Evolutionary conservation across 2,113 vertebrate genomes (phyloP).

Genomic region (Glaucidium brasilianum): DNA sequence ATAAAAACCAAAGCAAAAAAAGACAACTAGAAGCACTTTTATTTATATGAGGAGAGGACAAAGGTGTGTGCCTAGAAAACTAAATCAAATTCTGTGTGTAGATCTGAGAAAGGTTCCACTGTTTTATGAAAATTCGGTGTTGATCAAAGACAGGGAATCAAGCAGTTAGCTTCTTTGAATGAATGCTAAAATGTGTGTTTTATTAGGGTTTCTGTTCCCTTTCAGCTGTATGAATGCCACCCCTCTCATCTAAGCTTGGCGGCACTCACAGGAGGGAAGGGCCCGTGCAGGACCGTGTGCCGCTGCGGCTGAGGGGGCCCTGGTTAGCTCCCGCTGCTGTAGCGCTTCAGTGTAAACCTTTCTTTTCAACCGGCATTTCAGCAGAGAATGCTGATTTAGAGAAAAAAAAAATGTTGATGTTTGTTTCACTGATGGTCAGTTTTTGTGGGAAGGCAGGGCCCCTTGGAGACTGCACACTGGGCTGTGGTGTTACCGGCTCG

Average conservation of each 20-base stretch:
- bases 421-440: not conserved
- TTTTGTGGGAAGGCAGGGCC: not conserved
- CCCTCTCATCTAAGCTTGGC: not conserved
- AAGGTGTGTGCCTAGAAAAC: not conserved
- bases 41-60: not conserved
- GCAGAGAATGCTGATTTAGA: not conserved
- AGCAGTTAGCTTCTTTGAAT: not conserved
- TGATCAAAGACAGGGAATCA: not conserved
- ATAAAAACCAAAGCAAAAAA: not conserved
- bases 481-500: not conserved
- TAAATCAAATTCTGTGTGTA: not conserved
- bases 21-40: not conserved
- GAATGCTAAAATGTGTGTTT: not conserved
- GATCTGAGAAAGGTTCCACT: not conserved
- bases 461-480: not conserved
- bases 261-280: not conserved
- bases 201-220: not conserved
- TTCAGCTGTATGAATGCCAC: not conserved
- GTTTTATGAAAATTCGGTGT: not conserved
- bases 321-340: not conserved
- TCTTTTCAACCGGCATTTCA: not conserved
- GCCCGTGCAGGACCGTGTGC: accelerated
- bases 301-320: accelerated
- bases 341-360: not conserved
- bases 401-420: not conserved